Evolutionary conservation across 2,113 vertebrate genomes (phyloP).

Genomic region (Nansenia antarctica): DNA sequence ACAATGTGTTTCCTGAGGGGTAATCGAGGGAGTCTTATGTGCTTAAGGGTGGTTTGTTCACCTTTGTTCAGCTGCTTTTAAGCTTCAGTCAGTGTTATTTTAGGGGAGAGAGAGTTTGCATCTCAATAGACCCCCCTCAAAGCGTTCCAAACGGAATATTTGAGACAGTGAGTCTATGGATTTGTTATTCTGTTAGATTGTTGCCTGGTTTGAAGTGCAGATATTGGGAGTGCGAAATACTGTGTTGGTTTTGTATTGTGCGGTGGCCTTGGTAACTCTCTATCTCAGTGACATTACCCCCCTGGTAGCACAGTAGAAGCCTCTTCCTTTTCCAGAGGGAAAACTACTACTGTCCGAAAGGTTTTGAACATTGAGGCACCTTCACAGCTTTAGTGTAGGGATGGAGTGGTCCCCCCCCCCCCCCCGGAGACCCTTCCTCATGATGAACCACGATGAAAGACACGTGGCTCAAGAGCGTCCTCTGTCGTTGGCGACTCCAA

Average conservation of each 20-base stretch:
- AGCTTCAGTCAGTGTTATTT: slow-evolving; percentile 13
- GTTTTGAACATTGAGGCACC: background rate
- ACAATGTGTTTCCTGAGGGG: slow-evolving; percentile 28
- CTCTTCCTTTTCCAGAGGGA: background rate
- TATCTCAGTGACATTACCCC: no score
- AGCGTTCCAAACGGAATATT: background rate
- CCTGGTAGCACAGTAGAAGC: background rate
- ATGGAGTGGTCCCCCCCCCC: background rate
- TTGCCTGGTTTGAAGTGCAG: background rate
- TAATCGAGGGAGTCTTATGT: slow-evolving; percentile 31
- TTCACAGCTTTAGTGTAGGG: background rate
- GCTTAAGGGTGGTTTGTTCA: slow-evolving; percentile 34
- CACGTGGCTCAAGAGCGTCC: slow-evolving; percentile 58
- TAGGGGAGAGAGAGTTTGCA: background rate
- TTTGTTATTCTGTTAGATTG: background rate
- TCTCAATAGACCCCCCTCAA: slow-evolving; percentile 8
- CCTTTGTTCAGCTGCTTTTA: background rate
- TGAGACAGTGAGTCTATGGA: background rate
- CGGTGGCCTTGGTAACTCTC: no score
- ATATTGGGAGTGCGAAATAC: background rate
- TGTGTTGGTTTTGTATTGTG: background rate
- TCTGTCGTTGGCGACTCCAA: slow-evolving; percentile 44
- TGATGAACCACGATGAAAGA: slow-evolving; percentile 20
- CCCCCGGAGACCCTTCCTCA: background rate
- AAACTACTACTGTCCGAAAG: background rate